Conservation (phyloP, 2,888 invertebrate species). For the Stegophylla sp. region DNA sequence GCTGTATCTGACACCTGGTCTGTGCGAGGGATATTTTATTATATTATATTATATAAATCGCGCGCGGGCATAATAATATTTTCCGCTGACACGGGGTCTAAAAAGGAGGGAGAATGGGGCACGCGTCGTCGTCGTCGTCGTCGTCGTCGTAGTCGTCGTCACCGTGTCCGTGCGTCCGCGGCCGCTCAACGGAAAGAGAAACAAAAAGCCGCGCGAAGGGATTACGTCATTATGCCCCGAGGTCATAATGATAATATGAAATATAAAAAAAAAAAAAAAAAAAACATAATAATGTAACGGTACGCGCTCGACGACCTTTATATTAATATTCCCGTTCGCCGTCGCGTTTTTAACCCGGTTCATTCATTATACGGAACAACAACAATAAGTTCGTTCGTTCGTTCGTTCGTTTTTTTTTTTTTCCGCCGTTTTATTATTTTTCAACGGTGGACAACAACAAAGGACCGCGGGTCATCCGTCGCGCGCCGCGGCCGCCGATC, state of each 20-base stretch:
- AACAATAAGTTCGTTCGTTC: conserved; percentile 5
- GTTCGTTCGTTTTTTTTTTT: conserved; percentile 5
- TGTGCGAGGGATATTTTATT: conserved; percentile 16
- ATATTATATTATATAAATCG: not conserved
- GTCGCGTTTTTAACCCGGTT: not conserved
- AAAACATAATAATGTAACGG: not conserved
- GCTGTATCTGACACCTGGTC: conserved; percentile 28
- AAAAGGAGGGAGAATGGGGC: not conserved
- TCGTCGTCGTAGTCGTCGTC: too few relatives aligned
- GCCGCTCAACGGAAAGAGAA: conserved; percentile 6
- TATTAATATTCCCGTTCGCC: not conserved
- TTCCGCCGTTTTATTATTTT: too few relatives aligned
- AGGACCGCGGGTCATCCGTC: conserved; percentile 58
- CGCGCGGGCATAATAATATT: not conserved
- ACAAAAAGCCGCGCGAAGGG: conserved; percentile 44
- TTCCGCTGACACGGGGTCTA: not conserved
- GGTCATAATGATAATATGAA: conserved; percentile 18
- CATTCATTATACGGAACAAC: not conserved
- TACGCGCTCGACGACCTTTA: conserved; percentile 25
- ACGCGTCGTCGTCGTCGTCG: conserved; percentile 11
- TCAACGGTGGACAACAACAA: conserved; percentile 38
- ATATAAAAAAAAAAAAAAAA: too few relatives aligned
- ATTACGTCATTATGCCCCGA: conserved; percentile 13
- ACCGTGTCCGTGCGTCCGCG: too few relatives aligned
- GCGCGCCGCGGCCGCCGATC: conserved; percentile 26